These are phyloP conservation scores for Drosophila willistoni DNA, from an alignment of 1,140 invertebrate species.

Conservation along the genomic window DNA sequence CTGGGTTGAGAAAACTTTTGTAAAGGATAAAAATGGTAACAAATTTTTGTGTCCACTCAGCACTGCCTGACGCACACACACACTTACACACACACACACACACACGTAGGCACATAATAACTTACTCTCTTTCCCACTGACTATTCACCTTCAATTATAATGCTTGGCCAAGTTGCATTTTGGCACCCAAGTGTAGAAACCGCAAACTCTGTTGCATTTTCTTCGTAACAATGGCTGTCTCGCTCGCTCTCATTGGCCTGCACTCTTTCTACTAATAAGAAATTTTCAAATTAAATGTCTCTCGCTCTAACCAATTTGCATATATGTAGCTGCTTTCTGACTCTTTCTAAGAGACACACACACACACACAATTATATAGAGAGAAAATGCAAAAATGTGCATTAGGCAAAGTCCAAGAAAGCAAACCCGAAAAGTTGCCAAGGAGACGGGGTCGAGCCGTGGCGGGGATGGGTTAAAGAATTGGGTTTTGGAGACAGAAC, in stretches of 20 bases:
- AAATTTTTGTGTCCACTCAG: constrained; percentile 48
- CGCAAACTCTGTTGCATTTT: constrained; percentile 66
- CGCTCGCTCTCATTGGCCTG: constrained; percentile 34
- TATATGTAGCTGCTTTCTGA: constrained; percentile 30
- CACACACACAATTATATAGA: constrained; percentile 1
- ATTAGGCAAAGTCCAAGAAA: constrained; percentile 80
- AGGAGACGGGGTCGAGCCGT: not conserved
- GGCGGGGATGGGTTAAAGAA: not conserved
- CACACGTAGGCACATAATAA: not conserved
- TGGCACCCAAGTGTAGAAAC: constrained; percentile 33
- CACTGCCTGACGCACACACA: constrained; percentile 11
- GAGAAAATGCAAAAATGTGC: constrained; percentile 76
- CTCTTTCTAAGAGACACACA: constrained; percentile 53
- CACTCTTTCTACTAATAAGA: constrained; percentile 67
- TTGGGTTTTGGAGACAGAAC: constrained; percentile 7
- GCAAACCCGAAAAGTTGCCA: constrained; percentile 58
- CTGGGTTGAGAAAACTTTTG: not conserved
- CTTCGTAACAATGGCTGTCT: constrained; percentile 65
- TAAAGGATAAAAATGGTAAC: constrained; percentile 30
- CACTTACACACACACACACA: not conserved
- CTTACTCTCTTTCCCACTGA: constrained; percentile 7
- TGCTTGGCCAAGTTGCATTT: constrained; percentile 33
- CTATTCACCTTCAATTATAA: constrained; percentile 36
- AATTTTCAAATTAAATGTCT: constrained; percentile 65
- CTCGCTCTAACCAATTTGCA: constrained; percentile 61